Base-by-base conservation (phyloP, 2,888 invertebrate species). In the Cremastinae sp. region DNA sequence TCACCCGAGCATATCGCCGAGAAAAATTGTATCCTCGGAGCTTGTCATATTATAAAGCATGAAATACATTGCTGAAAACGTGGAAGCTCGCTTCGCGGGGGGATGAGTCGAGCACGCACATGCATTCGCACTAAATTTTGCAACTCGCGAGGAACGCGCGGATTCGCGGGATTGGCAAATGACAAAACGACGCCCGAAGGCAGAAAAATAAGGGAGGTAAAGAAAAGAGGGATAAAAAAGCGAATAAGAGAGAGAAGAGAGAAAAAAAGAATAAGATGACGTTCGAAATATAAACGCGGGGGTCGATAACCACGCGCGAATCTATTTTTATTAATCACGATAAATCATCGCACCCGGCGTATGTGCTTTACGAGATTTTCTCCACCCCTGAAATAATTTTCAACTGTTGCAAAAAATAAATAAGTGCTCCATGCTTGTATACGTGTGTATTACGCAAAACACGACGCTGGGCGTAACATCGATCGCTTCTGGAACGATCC, bases 251-350 rank as follows among this genome's bases (percentile, higher is more conserved):
- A 16, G 14, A 8, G 43, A 43, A 22, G 16, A 43, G 14, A 20
- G 45, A 45, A 14, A 28, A 41, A 61, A 36, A 18, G 36, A 43
- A 49, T 56, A 61, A 68, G 64, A 66, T 43, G 54, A 53, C 20
- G 49, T 70, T 51, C 58, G 38, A 49, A 74, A 80, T 81, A 84
- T 28, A 5, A 28, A 28, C 5, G 84, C 82, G 79, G 84, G 81
- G 83, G 84, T 84, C 84, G 84, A 86, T 80, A 85, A 81, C 85
- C 80, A 58, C 47, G 53, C 47, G 53, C 28, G 74, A 80, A 83
- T 84, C 83, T 84, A 85, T 84, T 70, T 74, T 83, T 84, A 84
- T 84, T 84, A 82, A 79, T 79, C 74, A 75, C 74, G 81, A 76
- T 82, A 82, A 82, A 82, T 81, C 82, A 79, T 77, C 66, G 74